Percentiles rank a stretch among this genome's conserved stretches.
Conservation (phyloP, 64 coral and sea anemone genomes). For the Catalaphyllia jardinei region DNA sequence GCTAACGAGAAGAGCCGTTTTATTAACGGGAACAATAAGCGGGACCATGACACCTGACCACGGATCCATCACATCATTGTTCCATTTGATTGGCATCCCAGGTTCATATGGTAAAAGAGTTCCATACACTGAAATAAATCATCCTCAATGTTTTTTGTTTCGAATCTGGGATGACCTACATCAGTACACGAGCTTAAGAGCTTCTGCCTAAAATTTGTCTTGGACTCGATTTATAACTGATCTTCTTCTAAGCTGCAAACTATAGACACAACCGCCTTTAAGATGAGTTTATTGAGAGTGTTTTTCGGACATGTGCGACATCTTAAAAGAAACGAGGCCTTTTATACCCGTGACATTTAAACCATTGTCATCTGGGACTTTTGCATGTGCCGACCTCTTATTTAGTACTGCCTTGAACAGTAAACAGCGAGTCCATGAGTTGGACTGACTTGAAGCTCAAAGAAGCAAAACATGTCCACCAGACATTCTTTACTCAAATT, state of each 20-base stretch:
- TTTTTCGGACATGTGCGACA: not conserved
- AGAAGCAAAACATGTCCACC: too few relatives aligned
- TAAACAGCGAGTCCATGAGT: not conserved
- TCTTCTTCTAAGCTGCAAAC: not conserved
- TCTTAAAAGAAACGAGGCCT: not conserved
- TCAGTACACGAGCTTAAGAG: not conserved
- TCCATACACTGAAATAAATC: not conserved
- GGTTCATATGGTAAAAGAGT: conserved; percentile 20
- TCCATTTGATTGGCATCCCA: conserved; percentile 1
- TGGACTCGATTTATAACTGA: not conserved
- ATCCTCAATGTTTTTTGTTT: not conserved
- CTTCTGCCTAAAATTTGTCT: not conserved
- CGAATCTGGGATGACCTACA: not conserved
- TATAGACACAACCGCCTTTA: not conserved
- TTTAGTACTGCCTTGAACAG: not conserved
- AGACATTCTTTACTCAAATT: too few relatives aligned
- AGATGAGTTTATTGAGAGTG: not conserved
- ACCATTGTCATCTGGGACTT: not conserved
- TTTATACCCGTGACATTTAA: not conserved
- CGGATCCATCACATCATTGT: not conserved
- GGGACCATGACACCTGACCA: not conserved
- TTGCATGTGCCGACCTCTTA: not conserved
- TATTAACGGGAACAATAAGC: conserved; percentile 8
- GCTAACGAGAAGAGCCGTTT: conserved; percentile 30
- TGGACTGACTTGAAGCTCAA: too few relatives aligned